phyloP scores from a whole-genome alignment of 2,113 vertebrate species.

The Daboia siamensis region DNA sequence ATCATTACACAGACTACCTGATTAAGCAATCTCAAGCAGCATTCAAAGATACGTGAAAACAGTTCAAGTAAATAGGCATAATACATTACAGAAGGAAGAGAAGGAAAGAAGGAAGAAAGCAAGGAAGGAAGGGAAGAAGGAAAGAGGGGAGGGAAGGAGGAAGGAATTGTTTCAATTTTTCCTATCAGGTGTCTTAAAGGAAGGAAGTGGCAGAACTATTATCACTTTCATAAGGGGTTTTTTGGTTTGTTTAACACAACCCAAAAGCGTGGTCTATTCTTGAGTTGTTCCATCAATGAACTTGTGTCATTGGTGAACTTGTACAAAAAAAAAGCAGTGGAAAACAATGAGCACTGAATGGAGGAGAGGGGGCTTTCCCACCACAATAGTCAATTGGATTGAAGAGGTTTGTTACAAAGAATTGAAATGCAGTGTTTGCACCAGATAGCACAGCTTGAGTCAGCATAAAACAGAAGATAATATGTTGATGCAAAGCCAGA shows the following conservation, averaged over 20 bases:
- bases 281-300: neutral
- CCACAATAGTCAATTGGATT: neutral
- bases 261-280: neutral
- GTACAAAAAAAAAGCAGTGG: neutral
- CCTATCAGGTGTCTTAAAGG: neutral
- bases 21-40: no score
- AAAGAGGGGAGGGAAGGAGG: no score
- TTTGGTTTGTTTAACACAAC: neutral
- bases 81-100: no score
- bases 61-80: no score
- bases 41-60: no score
- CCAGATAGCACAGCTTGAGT: neutral
- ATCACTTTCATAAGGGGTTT: neutral
- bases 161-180: neutral
- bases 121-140: no score
- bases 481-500: neutral
- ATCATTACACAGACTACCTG: no score
- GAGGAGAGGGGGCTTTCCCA: neutral
- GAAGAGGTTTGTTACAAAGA: neutral
- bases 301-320: neutral
- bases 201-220: neutral
- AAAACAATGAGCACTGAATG: neutral
- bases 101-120: no score
- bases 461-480: neutral
- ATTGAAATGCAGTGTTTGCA: neutral